Percentiles rank a stretch among this genome's conserved stretches.
phyloP scores from a whole-genome alignment of 2,797 vertebrate species.

The Amblyopsis hoosieri region DNA sequence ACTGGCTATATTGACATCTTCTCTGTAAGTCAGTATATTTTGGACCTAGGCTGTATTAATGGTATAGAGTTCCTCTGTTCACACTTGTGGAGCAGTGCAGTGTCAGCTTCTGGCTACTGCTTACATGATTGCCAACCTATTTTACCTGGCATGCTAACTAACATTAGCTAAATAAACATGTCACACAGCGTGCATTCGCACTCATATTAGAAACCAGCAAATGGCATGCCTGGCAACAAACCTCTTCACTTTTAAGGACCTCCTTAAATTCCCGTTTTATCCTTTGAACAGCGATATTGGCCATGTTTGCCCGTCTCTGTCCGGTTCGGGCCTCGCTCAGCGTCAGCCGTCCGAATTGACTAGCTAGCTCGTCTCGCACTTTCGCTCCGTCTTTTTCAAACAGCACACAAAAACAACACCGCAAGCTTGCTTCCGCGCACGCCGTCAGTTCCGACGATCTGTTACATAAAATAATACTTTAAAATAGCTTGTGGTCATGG shows the following conservation, averaged over 20 bases:
- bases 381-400: slow-evolving; percentile 44
- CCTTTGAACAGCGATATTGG: slow-evolving; percentile 98
- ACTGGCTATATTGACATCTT: background rate
- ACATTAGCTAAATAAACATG: slow-evolving; percentile 9
- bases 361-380: slow-evolving; percentile 49
- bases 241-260: slow-evolving; percentile 98
- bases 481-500: slow-evolving; percentile 21
- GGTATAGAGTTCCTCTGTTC: background rate
- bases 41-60: background rate
- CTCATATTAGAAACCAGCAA: background rate
- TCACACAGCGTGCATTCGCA: slow-evolving; percentile 50
- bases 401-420: slow-evolving; percentile 48
- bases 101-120: slow-evolving; percentile 27
- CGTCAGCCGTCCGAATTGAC: slow-evolving; percentile 63
- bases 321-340: slow-evolving; percentile 73
- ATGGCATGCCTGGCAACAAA: slow-evolving; percentile 53
- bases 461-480: background rate
- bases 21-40: background rate
- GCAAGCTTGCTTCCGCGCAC: slow-evolving; percentile 16
- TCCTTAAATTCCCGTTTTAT: slow-evolving; percentile 99
- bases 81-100: slow-evolving; percentile 5
- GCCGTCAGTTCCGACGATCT: slow-evolving; percentile 23
- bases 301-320: slow-evolving; percentile 81
- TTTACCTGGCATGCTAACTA: background rate
- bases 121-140: slow-evolving; percentile 6